Conservation (phyloP, 2,888 invertebrate species). For the Lycia hirtaria region DNA sequence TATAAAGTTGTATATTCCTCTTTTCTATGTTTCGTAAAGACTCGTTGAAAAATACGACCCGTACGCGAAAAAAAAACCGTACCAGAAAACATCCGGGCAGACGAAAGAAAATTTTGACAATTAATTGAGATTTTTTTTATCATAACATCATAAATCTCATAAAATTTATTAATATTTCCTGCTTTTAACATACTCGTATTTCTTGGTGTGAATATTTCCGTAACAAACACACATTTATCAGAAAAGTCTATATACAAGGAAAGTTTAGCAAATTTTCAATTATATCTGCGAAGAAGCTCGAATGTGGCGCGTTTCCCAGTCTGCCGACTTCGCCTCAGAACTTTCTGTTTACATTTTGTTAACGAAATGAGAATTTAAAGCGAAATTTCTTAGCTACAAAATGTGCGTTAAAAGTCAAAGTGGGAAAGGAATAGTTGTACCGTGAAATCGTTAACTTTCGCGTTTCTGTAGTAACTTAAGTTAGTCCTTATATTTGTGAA, state of each 20-base stretch:
- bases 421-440: conserved; percentile 56
- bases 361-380: conserved; percentile 78
- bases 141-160: no score
- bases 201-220: conserved; percentile 12
- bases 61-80: no score
- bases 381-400: conserved; percentile 74
- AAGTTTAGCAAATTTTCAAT: conserved; percentile 76
- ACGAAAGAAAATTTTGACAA: no score
- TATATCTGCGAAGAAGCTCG: conserved; percentile 60
- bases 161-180: no score
- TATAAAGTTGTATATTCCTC: no score
- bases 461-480: conserved; percentile 20
- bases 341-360: conserved; percentile 80
- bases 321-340: conserved; percentile 54
- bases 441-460: conserved; percentile 58
- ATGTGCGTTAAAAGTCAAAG: conserved; percentile 68
- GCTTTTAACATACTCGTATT: no score
- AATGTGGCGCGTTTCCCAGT: conserved; percentile 57
- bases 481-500: conserved; percentile 16
- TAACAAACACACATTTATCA: conserved; percentile 43
- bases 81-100: no score
- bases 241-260: conserved; percentile 58
- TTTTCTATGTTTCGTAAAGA: no score
- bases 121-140: no score
- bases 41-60: no score